These are phyloP conservation scores for Pseudomyrmex dendroicus DNA, from an alignment of 1,140 invertebrate genomes.

Conservation along the genomic window DNA sequence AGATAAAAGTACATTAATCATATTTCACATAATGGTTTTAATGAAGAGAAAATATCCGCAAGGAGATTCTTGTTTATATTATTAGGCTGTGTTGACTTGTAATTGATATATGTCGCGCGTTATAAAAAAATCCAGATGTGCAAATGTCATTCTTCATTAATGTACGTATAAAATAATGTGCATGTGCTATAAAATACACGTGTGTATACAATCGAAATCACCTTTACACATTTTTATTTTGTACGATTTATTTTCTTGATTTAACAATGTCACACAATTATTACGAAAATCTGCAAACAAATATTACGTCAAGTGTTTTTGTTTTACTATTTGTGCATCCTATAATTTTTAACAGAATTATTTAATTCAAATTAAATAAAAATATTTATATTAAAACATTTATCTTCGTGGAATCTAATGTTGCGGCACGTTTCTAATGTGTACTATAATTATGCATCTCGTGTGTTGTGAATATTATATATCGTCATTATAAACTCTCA, in stretches of 20 bases:
- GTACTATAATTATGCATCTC: conserved; percentile 4
- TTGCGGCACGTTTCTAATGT: conserved; percentile 15
- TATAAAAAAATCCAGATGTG: conserved; percentile 4
- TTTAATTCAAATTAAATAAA: background rate
- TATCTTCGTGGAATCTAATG: background rate
- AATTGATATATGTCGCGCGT: conserved; percentile 13
- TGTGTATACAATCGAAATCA: background rate
- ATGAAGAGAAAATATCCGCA: conserved; percentile 21
- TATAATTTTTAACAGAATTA: no score
- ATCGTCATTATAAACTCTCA: conserved; percentile 23
- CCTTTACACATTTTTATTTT: no score
- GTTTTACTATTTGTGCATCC: no score
- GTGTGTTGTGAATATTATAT: background rate
- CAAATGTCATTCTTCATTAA: conserved; percentile 34
- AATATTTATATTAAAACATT: conserved; percentile 24
- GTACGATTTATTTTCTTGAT: no score
- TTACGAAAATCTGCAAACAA: no score
- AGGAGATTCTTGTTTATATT: background rate
- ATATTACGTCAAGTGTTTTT: no score
- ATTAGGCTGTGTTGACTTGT: background rate
- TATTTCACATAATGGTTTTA: background rate
- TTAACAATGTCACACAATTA: no score
- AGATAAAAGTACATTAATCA: conserved; percentile 30
- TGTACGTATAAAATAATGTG: no score
- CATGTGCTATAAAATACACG: background rate